Percentiles rank a stretch among this genome's conserved stretches.
Conservation (phyloP, 2,113 vertebrate species). For the Seriola quinqueradiata region DNA sequence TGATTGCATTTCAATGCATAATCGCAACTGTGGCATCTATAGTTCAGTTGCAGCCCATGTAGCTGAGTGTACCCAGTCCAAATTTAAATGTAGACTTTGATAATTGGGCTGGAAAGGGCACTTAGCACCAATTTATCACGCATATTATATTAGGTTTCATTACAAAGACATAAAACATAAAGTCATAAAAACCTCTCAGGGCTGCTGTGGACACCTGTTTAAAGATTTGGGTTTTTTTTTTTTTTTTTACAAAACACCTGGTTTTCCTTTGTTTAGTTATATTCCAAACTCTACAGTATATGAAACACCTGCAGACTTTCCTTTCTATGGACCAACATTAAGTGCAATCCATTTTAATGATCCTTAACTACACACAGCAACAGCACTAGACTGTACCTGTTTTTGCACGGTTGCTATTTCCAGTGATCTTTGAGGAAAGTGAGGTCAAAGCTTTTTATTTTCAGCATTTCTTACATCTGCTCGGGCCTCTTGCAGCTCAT, state of each 20-base stretch:
- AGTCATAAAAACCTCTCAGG: background rate
- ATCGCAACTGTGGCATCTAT: slow-evolving; percentile 2
- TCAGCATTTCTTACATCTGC: slow-evolving; percentile 26
- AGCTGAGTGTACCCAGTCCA: background rate
- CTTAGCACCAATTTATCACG: background rate
- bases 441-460: slow-evolving; percentile 25
- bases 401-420: slow-evolving; percentile 18
- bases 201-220: slow-evolving; percentile 10
- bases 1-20: background rate
- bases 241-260: background rate
- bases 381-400: slow-evolving; percentile 3
- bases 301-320: slow-evolving; percentile 45
- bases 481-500: slow-evolving; percentile 27
- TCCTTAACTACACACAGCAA: background rate
- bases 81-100: slow-evolving; percentile 4
- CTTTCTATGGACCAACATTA: slow-evolving; percentile 13
- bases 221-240: slow-evolving; percentile 6
- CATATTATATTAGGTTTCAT: background rate
- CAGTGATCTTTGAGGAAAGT: slow-evolving; percentile 16
- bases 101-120: background rate
- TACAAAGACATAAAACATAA: background rate
- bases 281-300: slow-evolving; percentile 27
- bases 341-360: slow-evolving; percentile 35
- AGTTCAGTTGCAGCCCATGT: background rate
- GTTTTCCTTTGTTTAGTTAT: slow-evolving; percentile 32